Evolutionary conservation across 2,113 vertebrate species (phyloP), one percentile per base, ranked within the genome.

Genomic region (Onychorhynchus coronatus): DNA sequence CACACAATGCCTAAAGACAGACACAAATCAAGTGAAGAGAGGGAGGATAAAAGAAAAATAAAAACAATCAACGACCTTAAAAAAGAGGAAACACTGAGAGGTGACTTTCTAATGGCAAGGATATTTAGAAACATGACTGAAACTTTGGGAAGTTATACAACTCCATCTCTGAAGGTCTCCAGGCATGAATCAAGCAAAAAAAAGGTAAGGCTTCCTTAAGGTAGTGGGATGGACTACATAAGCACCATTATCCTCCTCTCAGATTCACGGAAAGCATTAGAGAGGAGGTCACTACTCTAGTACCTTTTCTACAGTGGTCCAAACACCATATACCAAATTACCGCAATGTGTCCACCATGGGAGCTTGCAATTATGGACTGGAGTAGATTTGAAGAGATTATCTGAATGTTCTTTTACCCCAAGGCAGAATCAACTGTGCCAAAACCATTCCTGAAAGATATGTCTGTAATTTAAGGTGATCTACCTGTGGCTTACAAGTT

Each of bases 1-100:
- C 1, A 4, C 17, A 20, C 35, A 53, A 18, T 25, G 46, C 23
- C 71, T 67, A 63, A 30, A 0, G 2, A 67, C 0, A 0, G 30
- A 85, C 21, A 14, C 1, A 30, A 52, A 83, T 65, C 9, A 67
- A 62, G 33, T 27, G 61, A 44, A 58, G 18, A 90, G 6, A 28
- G 13, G 9, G 9, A 85, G 5, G 7, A 42, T 16, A 30, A 56
- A 72, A 52, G 19, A 61, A 86, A 93, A 91, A 68, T 18, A 68
- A 77, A 81, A 77, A 1, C 47, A n/a, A 59, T 7, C 3, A 62
- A 47, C 85, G 12, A 5, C 25, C 52, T 78, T 55, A 53, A 78
- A 65, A 83, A 88, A 3, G 17, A 22, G 10, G 19, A 20, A 89
- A 65, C 20, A 63, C 6, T 68, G 30, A 65, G 25, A 61, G 12